phyloP scores from a whole-genome alignment of 1,140 invertebrate genomes.

The Monomorium pharaonis region DNA sequence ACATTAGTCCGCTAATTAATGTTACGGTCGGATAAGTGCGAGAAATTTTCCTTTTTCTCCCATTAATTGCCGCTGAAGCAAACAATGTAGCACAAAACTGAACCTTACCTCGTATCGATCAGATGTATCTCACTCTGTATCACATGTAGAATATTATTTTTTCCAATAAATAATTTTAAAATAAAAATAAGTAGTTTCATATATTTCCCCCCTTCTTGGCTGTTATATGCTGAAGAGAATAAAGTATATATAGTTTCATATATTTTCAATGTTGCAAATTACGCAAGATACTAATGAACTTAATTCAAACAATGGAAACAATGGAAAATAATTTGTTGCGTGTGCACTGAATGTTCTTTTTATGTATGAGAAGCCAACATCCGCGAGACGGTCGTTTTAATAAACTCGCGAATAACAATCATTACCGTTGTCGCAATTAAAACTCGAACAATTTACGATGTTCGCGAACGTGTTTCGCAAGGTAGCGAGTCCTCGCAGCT shows the following conservation, averaged over 20 bases:
- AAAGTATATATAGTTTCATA: too few relatives aligned
- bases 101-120: background rate
- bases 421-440: background rate
- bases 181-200: too few relatives aligned
- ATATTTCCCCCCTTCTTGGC: too few relatives aligned
- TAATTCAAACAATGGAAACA: background rate
- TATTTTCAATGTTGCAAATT: background rate
- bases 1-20: constrained; percentile 71
- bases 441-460: background rate
- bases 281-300: background rate
- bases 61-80: constrained; percentile 51
- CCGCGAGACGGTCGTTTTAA: background rate
- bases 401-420: background rate
- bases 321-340: background rate
- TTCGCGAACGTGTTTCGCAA: background rate
- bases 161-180: background rate
- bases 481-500: background rate
- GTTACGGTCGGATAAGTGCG: constrained; percentile 39
- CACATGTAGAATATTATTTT: background rate
- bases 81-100: constrained; percentile 10
- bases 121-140: background rate
- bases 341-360: background rate
- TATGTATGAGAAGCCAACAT: background rate
- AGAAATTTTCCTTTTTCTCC: constrained; percentile 56
- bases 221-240: too few relatives aligned